Percentiles rank a stretch among this genome's conserved stretches.
Evolutionary conservation across 2,888 invertebrate species (phyloP).

Genomic region (Platynereis dumerilii): DNA sequence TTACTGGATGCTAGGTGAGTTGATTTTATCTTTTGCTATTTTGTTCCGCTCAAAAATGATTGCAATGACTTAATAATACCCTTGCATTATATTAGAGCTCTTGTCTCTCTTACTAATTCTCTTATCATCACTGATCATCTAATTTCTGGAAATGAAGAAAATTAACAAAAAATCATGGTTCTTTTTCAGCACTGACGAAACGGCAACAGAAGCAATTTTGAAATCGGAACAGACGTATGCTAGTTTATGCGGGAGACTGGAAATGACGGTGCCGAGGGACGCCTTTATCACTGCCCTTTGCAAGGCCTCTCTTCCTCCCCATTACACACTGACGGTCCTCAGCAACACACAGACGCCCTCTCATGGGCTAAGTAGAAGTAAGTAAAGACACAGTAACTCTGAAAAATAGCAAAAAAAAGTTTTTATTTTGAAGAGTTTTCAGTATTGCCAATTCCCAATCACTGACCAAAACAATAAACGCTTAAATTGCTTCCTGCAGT

Average conservation of each 20-base stretch:
- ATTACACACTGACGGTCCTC: conserved; percentile 89
- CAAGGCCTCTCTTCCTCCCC: conserved; percentile 93
- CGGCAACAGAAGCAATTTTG: conserved; percentile 87
- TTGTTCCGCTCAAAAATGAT: too few species aligned
- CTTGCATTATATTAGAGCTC: too few species aligned
- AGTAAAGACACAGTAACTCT: not conserved
- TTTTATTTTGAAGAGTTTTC: too few species aligned
- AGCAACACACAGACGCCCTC: conserved; percentile 56
- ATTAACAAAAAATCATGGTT: too few species aligned
- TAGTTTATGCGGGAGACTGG: conserved; percentile 85
- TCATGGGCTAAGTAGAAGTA: not conserved
- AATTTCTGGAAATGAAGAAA: too few species aligned
- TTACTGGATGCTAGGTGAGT: conserved; percentile 84
- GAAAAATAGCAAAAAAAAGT: not conserved
- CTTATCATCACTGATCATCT: too few species aligned
- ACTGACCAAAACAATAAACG: too few species aligned
- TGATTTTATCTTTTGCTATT: too few species aligned
- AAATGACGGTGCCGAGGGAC: conserved; percentile 80
- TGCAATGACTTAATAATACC: too few species aligned
- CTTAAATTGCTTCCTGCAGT: too few species aligned
- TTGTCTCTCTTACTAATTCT: too few species aligned
- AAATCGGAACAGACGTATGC: conserved; percentile 90
- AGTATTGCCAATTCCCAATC: too few species aligned
- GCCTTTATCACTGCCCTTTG: conserved; percentile 94
- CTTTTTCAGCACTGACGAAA: conserved; percentile 81